Conservation (phyloP, 2,113 vertebrate species). For the Tautogolabrus adspersus region DNA sequence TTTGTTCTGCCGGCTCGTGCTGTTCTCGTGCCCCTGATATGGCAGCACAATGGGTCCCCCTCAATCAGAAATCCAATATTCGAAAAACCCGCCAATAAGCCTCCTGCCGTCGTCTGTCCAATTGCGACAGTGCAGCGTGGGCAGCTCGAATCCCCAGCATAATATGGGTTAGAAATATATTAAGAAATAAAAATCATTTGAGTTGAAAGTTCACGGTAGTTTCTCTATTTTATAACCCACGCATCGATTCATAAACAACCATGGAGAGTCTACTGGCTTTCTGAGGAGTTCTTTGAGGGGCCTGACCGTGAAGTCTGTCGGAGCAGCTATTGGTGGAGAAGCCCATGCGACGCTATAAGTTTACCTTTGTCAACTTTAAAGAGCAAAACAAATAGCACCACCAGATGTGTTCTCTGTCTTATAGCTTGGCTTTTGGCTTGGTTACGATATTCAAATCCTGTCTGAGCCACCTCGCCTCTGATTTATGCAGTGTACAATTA, state of each 20-base stretch:
- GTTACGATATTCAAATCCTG: slow-evolving; percentile 76
- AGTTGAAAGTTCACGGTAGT: not conserved
- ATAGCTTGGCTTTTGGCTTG: slow-evolving; percentile 85
- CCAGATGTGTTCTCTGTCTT: slow-evolving; percentile 76
- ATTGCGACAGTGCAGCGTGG: not conserved
- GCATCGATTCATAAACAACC: not conserved
- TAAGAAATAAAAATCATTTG: not conserved
- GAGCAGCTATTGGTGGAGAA: slow-evolving; percentile 50
- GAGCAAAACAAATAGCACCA: slow-evolving; percentile 64
- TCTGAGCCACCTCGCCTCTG: slow-evolving; percentile 47
- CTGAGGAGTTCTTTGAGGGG: not conserved
- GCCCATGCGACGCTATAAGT: slow-evolving; percentile 63
- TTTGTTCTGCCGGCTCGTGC: slow-evolving; percentile 85
- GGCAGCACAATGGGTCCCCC: slow-evolving; percentile 60
- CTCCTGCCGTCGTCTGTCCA: slow-evolving; percentile 21
- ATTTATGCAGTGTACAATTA: slow-evolving; percentile 31
- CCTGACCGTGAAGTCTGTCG: not conserved
- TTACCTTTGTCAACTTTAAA: slow-evolving; percentile 57
- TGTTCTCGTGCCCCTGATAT: slow-evolving; percentile 84
- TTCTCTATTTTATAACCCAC: not conserved
- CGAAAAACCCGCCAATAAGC: slow-evolving; percentile 74
- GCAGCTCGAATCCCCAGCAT: not conserved
- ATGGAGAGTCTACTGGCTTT: not conserved
- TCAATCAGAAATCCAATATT: slow-evolving; percentile 65
- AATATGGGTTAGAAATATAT: not conserved